These are phyloP conservation scores for Drosophila anomalata DNA, from an alignment of 2,888 invertebrate genomes.

Conservation along the genomic window DNA sequence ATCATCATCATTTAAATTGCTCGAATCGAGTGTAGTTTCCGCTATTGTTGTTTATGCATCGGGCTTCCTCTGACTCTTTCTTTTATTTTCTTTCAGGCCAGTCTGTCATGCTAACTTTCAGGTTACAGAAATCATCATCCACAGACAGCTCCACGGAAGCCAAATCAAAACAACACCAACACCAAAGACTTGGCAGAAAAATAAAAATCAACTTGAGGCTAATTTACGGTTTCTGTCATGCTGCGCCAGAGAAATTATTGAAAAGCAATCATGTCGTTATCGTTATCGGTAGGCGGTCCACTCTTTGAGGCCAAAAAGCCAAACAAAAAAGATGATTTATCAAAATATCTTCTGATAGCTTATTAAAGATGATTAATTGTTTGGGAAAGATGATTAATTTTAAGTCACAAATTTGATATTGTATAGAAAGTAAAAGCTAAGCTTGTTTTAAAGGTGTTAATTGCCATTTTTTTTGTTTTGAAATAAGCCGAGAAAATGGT, in stretches of 20 bases:
- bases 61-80: conserved; percentile 2
- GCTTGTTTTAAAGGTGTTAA: background rate
- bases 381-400: conserved; percentile 12
- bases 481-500: too few species aligned
- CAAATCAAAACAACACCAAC: conserved; percentile 23
- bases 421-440: conserved; percentile 22
- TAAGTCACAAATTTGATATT: background rate
- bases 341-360: conserved; percentile 13
- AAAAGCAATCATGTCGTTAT: conserved; percentile 64
- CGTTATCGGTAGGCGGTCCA: conserved; percentile 50
- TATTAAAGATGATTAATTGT: conserved; percentile 35
- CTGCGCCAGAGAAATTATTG: conserved; percentile 62
- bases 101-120: conserved; percentile 63
- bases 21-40: conserved; percentile 31
- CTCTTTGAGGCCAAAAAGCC: conserved; percentile 1
- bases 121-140: conserved; percentile 52
- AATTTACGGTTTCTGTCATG: conserved; percentile 63
- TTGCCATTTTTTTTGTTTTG: background rate
- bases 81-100: conserved; percentile 10
- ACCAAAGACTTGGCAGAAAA: conserved; percentile 14
- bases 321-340: conserved; percentile 33
- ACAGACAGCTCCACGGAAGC: conserved; percentile 55
- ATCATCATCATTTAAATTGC: conserved; percentile 45
- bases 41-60: conserved; percentile 36
- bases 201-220: conserved; percentile 30